Conservation (phyloP, 2,797 vertebrate genomes). For the Pipistrellus kuhlii region DNA sequence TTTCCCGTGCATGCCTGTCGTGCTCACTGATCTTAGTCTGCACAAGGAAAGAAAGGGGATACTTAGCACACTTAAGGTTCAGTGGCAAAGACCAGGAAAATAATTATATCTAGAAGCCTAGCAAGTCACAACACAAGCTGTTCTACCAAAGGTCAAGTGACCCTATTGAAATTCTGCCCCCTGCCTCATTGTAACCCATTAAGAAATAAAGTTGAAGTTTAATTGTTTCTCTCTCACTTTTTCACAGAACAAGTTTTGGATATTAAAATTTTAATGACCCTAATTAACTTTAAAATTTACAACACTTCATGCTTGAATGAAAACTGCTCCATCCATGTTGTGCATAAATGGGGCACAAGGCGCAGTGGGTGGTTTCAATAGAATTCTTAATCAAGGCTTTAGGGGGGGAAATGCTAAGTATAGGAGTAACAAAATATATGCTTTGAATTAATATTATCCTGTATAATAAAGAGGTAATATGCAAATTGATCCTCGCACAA, state of each 20-base stretch:
- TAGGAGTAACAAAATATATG: neutral
- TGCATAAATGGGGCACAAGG: too few species aligned
- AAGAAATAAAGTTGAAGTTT: neutral
- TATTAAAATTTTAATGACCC: neutral
- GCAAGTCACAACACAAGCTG: neutral
- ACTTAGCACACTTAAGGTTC: neutral
- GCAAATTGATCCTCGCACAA: too few species aligned
- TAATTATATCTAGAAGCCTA: neutral
- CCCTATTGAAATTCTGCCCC: neutral
- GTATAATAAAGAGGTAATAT: too few species aligned
- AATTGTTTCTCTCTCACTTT: neutral
- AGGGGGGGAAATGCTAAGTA: neutral
- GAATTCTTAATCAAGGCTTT: too few species aligned
- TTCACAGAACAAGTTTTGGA: neutral
- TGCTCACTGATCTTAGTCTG: constrained; percentile 93
- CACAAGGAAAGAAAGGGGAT: neutral
- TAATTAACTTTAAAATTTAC: neutral
- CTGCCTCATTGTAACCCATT: neutral
- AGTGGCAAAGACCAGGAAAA: constrained; percentile 28
- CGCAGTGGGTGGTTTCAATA: too few species aligned
- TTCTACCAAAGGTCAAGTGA: neutral
- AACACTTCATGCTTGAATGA: neutral
- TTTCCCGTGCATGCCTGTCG: constrained; percentile 96
- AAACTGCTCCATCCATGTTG: neutral
- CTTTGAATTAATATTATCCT: neutral